Base-by-base conservation (phyloP, 1,140 invertebrate species). In the Babylonia areolata region DNA sequence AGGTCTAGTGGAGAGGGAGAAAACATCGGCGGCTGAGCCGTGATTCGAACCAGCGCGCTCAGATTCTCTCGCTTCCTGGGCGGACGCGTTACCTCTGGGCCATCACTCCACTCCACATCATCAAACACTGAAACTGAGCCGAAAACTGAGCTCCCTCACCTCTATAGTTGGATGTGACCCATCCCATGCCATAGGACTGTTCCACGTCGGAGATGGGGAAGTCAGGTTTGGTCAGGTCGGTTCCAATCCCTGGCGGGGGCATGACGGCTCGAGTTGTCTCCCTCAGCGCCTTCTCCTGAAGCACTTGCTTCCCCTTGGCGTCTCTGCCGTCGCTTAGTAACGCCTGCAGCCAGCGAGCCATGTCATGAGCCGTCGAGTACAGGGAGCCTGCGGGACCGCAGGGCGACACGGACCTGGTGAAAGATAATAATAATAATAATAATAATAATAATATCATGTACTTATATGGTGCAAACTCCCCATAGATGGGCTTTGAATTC, bases 311-410 rank as follows among this genome's bases (percentile, higher is more conserved):
- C 12, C 87, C 87, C n/a, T 85, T 85, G 11, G 84, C 31, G 15
- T 42, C 78, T n/a, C 78, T 80, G 35, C 90, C 90, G 12, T 73
- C 39, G 35, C 75, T 77, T 0, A 89, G 71, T 33, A 88, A 73
- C 42, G 87, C 86, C 77, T 64, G 81, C 11, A 93, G 54, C 92
- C 92, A 93, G 69, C 91, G 90, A 9, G 89, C 81, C 92, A 93
- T 93, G 88, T 93, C 92, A 5, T 85, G 58, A 28, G 91, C 87
- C 20, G 89, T 92, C 23, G 92, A 90, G 73, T 88, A 90, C 11
- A 93, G 88, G 0, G 92, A 89, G 6, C 90, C 92, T 0, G 91
- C 89, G 23, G 92, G 91, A 3, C 90, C 91, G 37, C 87, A 88
- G 0, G 85, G 89, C 0, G 79, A 51, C 39, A 87, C 81, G 6